phyloP scores from a whole-genome alignment of 2,797 vertebrate genomes.

The Chrysocyon brachyurus region DNA sequence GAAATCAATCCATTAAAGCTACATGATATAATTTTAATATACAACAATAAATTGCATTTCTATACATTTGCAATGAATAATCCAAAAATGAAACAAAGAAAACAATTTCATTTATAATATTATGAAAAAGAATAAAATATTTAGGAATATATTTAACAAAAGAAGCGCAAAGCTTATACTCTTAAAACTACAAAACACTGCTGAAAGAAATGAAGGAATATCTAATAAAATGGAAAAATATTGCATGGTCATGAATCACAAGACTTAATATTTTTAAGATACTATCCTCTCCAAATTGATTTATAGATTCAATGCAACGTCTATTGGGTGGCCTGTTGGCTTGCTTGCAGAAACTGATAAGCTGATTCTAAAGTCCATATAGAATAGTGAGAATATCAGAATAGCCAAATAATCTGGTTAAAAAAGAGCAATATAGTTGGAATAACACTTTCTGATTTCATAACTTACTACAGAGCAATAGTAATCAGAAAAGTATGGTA shows the following conservation, averaged over 20 bases:
- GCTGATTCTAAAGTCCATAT: background rate
- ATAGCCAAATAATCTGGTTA: background rate
- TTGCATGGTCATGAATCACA: background rate
- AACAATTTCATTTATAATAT: background rate
- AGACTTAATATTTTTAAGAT: background rate
- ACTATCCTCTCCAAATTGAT: background rate
- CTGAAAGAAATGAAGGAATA: background rate
- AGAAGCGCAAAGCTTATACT: background rate
- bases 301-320: background rate
- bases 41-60: background rate
- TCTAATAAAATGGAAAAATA: background rate
- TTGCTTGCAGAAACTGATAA: background rate
- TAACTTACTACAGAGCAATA: background rate
- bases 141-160: background rate
- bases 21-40: constrained; percentile 3
- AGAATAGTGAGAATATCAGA: background rate
- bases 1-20: background rate
- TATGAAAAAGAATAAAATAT: background rate
- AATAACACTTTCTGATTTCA: background rate
- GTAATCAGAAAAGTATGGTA: background rate
- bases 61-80: background rate
- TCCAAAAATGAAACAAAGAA: background rate
- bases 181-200: background rate
- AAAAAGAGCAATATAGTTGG: background rate
- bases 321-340: background rate